A percentile compares a stretch with the other conserved stretches of the same genome.
phyloP scores from a whole-genome alignment of 2,113 vertebrate species.

The Oreotrochilus melanogaster region DNA sequence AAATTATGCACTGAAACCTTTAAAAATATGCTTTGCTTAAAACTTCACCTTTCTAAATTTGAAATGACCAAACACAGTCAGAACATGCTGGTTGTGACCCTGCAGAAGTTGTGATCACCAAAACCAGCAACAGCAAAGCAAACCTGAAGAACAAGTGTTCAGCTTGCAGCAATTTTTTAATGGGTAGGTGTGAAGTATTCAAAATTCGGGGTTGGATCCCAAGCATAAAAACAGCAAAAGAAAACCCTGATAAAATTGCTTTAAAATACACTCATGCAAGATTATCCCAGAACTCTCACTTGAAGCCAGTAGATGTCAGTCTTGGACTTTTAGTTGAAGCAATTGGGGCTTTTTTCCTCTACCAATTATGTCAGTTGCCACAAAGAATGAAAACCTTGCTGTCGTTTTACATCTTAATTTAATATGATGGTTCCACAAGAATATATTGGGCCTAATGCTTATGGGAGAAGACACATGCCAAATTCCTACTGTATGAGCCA shows the following conservation, averaged over 20 bases:
- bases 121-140: background rate
- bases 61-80: background rate
- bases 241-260: background rate
- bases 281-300: background rate
- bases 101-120: background rate
- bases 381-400: background rate
- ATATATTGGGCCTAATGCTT: background rate
- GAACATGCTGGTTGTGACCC: background rate
- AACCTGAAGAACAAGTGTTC: background rate
- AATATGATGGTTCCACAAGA: background rate
- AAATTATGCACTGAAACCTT: background rate
- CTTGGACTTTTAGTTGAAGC: constrained; percentile 44
- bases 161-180: background rate
- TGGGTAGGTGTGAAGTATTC: background rate
- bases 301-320: constrained; percentile 65
- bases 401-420: constrained; percentile 20
- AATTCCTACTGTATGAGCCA: background rate
- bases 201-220: background rate
- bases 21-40: background rate
- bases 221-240: background rate
- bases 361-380: background rate
- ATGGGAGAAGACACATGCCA: background rate
- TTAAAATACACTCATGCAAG: background rate
- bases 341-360: no score
- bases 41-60: background rate